Percentiles rank a stretch among this genome's conserved stretches.
phyloP scores from a whole-genome alignment of 2,113 vertebrate species.

The Sisor rabdophorus region DNA sequence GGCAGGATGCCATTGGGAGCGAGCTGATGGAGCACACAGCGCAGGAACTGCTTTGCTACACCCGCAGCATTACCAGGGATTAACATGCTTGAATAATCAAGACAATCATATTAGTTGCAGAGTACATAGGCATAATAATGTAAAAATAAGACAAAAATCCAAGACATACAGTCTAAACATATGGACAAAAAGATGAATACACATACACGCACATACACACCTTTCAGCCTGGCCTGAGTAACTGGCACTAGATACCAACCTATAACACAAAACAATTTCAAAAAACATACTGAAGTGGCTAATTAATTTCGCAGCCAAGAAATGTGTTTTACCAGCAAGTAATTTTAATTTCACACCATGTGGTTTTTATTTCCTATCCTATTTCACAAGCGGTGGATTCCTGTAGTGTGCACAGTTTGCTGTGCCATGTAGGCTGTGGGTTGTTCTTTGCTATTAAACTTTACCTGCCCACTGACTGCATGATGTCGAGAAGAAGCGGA shows the following conservation, averaged over 20 bases:
- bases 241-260: conserved; percentile 90
- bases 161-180: neutral
- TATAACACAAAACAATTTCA: conserved; percentile 54
- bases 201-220: conserved; percentile 74
- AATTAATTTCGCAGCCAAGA: conserved; percentile 34
- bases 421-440: conserved; percentile 31
- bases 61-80: conserved; percentile 96
- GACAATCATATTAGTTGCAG: conserved; percentile 20
- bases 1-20: conserved; percentile 96
- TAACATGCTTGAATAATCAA: conserved; percentile 80
- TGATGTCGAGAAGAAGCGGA: conserved; percentile 91
- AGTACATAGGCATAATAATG: neutral
- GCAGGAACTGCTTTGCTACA: conserved; percentile 97
- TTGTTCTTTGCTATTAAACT: neutral
- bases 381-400: neutral
- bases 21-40: conserved; percentile 94
- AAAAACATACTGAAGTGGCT: conserved; percentile 55
- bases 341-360: conserved; percentile 8
- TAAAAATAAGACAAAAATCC: neutral
- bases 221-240: conserved; percentile 97
- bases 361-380: neutral
- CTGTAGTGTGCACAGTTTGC: neutral
- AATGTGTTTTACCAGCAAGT: neutral
- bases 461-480: conserved; percentile 98
- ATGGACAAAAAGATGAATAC: conserved; percentile 25